A percentile compares a stretch with the other conserved stretches of the same genome.
Conservation (phyloP, 2,113 vertebrate genomes). For the Atrichornis clamosus region DNA sequence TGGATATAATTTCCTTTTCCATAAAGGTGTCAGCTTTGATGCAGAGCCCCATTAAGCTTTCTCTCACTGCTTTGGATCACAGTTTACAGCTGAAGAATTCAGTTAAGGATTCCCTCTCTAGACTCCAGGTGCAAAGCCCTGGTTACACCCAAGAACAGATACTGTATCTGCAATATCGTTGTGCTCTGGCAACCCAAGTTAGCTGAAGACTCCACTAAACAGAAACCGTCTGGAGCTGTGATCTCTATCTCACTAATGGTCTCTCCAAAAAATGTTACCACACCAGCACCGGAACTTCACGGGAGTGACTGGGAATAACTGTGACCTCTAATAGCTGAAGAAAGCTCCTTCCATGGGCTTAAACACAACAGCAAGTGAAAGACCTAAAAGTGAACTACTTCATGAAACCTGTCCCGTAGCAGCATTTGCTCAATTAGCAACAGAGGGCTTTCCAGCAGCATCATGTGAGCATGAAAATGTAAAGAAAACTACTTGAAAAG, state of each 20-base stretch:
- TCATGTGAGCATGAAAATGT: background rate
- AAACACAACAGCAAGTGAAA: background rate
- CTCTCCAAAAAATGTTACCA: background rate
- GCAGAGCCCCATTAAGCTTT: background rate
- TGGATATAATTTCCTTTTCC: background rate
- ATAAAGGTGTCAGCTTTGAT: background rate
- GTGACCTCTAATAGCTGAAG: background rate
- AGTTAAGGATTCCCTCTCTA: background rate
- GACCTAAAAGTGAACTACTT: background rate
- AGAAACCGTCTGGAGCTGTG: background rate
- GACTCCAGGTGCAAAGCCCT: background rate
- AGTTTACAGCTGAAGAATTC: background rate
- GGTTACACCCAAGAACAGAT: background rate
- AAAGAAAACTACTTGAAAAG: background rate
- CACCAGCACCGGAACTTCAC: background rate
- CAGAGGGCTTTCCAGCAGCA: background rate
- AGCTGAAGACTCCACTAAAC: background rate
- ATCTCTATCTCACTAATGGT: background rate
- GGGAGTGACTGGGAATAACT: background rate
- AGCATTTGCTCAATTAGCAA: background rate
- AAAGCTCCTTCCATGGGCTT: background rate
- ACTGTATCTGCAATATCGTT: background rate
- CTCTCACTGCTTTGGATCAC: background rate
- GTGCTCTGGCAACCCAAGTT: background rate
- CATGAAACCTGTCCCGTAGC: background rate